Evolutionary conservation across 1,140 invertebrate genomes (phyloP).

Genomic region (Anastatus disparis): DNA sequence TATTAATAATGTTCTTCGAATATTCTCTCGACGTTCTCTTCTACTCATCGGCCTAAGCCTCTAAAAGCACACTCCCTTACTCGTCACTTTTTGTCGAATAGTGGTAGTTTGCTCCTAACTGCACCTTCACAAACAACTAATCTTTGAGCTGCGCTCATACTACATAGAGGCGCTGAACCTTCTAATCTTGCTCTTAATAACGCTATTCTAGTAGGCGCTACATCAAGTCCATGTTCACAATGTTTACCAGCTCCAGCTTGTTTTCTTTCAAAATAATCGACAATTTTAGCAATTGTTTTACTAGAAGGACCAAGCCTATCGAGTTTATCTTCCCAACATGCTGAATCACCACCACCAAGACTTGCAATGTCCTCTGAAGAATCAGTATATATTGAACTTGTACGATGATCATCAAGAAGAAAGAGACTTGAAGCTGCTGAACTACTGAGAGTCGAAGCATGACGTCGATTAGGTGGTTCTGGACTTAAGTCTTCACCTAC

Average conservation of each 20-base stretch:
- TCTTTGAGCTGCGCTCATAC: constrained; percentile 68
- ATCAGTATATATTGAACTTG: constrained; percentile 86
- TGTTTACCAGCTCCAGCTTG: constrained; percentile 57
- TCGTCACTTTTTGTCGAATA: constrained; percentile 82
- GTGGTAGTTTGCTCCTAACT: constrained; percentile 82
- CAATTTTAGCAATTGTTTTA: constrained; percentile 83
- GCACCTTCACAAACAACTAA: constrained; percentile 84
- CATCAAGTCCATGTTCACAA: constrained; percentile 50
- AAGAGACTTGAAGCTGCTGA: constrained; percentile 72
- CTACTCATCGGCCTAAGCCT: not conserved
- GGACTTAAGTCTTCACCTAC: constrained; percentile 77
- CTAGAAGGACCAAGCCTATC: constrained; percentile 69
- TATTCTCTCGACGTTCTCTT: constrained; percentile 1
- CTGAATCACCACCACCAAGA: constrained; percentile 77
- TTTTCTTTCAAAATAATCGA: constrained; percentile 88
- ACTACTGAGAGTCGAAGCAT: constrained; percentile 68
- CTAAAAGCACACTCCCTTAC: not conserved
- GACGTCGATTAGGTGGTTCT: constrained; percentile 62
- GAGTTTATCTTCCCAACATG: constrained; percentile 75
- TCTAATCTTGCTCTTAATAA: constrained; percentile 59
- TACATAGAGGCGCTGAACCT: constrained; percentile 57
- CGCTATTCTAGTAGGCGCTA: constrained; percentile 55
- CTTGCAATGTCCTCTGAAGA: constrained; percentile 87
- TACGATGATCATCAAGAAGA: constrained; percentile 74
- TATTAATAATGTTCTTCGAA: not conserved